Evolutionary conservation across 2,113 vertebrate genomes (phyloP).

Genomic region (Pogonocichla stellata): DNA sequence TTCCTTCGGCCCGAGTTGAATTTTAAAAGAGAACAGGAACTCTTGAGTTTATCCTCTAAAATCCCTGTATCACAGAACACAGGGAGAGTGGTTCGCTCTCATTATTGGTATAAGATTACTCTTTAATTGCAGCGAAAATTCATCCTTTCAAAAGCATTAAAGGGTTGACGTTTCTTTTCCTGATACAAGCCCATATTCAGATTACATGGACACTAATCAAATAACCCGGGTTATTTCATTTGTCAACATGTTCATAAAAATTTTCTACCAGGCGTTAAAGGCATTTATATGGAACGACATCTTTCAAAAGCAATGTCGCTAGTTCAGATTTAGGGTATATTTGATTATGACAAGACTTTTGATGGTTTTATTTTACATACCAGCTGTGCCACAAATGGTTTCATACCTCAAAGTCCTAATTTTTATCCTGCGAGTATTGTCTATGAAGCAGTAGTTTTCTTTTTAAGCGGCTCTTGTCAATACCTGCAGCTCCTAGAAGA

Average conservation of each 20-base stretch:
- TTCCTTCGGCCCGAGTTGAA: not conserved
- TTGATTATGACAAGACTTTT: slow-evolving; percentile 65
- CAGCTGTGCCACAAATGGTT: slow-evolving; percentile 48
- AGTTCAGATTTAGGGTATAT: slow-evolving; percentile 35
- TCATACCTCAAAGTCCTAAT: not conserved
- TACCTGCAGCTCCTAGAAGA: not conserved
- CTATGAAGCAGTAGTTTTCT: not conserved
- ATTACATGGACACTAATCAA: slow-evolving; percentile 64
- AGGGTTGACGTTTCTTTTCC: slow-evolving; percentile 18
- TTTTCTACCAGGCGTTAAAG: slow-evolving; percentile 72
- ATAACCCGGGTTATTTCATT: slow-evolving; percentile 55
- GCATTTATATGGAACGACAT: slow-evolving; percentile 73
- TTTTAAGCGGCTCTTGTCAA: not conserved
- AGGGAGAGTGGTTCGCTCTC: not conserved
- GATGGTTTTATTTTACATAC: slow-evolving; percentile 55
- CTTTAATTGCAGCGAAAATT: slow-evolving; percentile 16
- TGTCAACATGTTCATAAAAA: slow-evolving; percentile 72
- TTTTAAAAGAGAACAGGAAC: not conserved
- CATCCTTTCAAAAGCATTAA: slow-evolving; percentile 38
- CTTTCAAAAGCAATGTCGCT: slow-evolving; percentile 70
- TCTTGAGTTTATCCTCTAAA: not conserved
- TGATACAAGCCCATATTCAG: slow-evolving; percentile 27
- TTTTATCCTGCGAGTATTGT: not conserved
- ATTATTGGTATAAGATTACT: not conserved
- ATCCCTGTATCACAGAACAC: not conserved